Evolutionary conservation across 1,140 invertebrate genomes (phyloP), one percentile per base, ranked within the genome.

Genomic region (Antheraea pernyi): DNA sequence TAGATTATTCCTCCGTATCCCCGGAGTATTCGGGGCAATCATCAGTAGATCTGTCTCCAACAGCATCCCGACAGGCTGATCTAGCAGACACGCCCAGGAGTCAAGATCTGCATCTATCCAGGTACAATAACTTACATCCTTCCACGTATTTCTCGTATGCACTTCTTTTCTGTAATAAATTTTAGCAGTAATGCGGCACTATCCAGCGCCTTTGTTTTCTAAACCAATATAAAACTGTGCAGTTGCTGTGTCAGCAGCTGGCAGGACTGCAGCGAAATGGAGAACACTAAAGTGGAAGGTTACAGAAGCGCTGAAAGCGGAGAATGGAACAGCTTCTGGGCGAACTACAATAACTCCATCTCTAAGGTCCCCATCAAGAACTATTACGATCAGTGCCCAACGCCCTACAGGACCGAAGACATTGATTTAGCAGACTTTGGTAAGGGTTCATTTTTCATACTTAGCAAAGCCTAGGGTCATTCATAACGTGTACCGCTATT

Each of bases 311-410:
- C 70, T 6, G 75, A 42, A 11, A 80, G 18, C 2, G 85, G 84
- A 2, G 89, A 91, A 68, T 91, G 89, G 89, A 79, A 72, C 22
- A 77, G 78, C 58, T 91, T 91, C 79, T 91, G 89, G 89, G 85
- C 84, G 0, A 85, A 87, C 72, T 91, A 91, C 75, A 89, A 89
- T 72, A 86, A 85, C 65, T 85, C 86, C 0, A 59, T 87, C 4
- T 69, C 84, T 0, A 63, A 72, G 3, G 82, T 84, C 0, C 84
- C 85, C 0, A 70, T 87, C n/a, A 79, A 73, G 67, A 67, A 75
- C 9, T 89, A 86, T 67, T 91, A 91, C 74, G 89, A 91, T 68
- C 88, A 88, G 65, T 91, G 89, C 60, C 87, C 89, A 0, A 90
- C 89, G 18, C 89, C 88, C 0, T 90, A 89, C 65, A 67, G 89